Evolutionary conservation across 2,888 invertebrate genomes (phyloP), one percentile per base, ranked within the genome.

Genomic region (Hydriomena furcata): DNA sequence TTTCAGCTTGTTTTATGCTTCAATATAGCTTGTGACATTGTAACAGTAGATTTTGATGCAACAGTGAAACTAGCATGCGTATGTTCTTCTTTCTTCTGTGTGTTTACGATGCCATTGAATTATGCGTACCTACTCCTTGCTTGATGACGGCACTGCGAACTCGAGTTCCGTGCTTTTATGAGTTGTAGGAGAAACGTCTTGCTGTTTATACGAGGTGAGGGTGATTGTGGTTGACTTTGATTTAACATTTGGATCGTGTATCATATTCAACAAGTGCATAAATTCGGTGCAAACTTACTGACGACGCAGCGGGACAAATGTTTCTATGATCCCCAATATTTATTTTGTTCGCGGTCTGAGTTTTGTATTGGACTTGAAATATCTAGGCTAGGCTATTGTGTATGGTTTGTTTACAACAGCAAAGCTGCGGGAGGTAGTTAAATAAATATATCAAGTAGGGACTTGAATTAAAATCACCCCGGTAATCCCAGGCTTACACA

Each of bases 21-120:
- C 5, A 17, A 1, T 7, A 7, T 40, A 7, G 40, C 20, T 30
- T 0, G 28, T 7, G 7, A 11, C 11, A 1, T 6, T 17, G 8
- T 10, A 8, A 31, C 0, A 7, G 13, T 25, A 12, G 12, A 13
- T 25, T 36, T 3, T 7, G 4, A 20, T 6, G 21, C n/a, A 17
- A 2, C 17, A 17, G 43, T 44, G 50, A 38, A 37, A 30, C 28
- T 34, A 17, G 17, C 11, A 8, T 17, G 7, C 17, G 7, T 17
- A 2, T 8, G 34, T 43, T 27, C 28, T 11, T 17, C 20, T 43
- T 40, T 21, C 1, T 31, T 41, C 45, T 45, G 51, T 51, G 51
- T 68, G 77, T 81, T 84, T 81, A 84, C 76, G 74, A 67, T 63
- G 66, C 73, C 74, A 76, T 76, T 83, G 79, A 83, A 84, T 83